Evolutionary conservation across 2,113 vertebrate species (phyloP).

Genomic region (Ceyx cyanopectus): DNA sequence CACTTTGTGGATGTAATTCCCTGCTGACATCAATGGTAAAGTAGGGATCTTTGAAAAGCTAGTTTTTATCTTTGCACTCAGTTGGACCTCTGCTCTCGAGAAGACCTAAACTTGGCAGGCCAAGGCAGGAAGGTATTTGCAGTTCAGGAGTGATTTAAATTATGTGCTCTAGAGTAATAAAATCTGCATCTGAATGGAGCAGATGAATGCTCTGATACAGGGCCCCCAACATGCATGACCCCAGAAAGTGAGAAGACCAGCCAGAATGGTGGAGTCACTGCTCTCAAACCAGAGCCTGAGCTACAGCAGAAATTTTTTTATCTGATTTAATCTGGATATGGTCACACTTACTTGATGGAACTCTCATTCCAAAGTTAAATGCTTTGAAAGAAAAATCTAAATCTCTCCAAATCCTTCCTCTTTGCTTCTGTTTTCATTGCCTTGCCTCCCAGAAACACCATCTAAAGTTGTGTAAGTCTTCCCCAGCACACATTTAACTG

Average conservation of each 20-base stretch:
- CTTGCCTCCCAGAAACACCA: background rate
- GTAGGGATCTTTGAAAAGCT: background rate
- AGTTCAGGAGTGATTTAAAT: background rate
- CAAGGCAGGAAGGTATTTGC: background rate
- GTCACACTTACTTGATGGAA: background rate
- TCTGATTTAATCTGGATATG: background rate
- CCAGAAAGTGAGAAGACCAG: background rate
- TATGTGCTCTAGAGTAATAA: background rate
- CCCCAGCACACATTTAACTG: background rate
- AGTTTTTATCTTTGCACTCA: background rate
- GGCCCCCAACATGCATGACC: fast-evolving
- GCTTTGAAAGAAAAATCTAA: background rate
- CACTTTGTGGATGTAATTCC: background rate
- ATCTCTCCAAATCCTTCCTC: background rate
- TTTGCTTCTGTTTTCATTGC: background rate
- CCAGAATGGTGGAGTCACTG: background rate
- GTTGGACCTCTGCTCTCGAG: background rate
- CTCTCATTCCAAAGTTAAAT: background rate
- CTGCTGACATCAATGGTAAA: background rate
- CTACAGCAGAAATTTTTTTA: background rate
- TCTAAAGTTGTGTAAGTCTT: background rate
- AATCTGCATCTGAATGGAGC: background rate
- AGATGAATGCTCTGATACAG: background rate
- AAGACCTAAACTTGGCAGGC: background rate
- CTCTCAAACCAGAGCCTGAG: background rate